Evolutionary conservation across 2,888 invertebrate genomes (phyloP), one percentile per base, ranked within the genome.

Genomic region (Helobdella robusta): DNA sequence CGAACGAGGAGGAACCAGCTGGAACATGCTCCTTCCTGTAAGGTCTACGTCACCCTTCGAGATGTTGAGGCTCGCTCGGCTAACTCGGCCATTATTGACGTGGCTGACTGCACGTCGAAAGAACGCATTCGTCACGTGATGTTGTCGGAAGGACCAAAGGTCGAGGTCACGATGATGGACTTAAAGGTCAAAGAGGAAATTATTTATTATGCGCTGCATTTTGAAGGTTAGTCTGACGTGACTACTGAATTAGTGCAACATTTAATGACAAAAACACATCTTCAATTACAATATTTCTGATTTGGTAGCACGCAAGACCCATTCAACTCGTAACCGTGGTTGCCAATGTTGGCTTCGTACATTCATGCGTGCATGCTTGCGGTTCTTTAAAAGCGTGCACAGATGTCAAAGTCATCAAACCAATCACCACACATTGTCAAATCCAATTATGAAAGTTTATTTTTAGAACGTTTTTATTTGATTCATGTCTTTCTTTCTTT

Each of bases 141-240:
- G 56, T n/a, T 67, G 23, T 65, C 70, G 4, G 68, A 68, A n/a
- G 61, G 61, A 2, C 54, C 64, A 8, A 20, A 20, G 23, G 59
- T 67, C 54, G 61, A 69, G 58, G 59, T 68, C 15, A 46, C 50
- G 20, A 58, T 70, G 35, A 54, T 65, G 25, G 30, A 63, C 2
- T 20, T 54, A 46, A 59, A 35, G 11, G 15, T 50, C 50, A 54
- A 50, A 35, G 59, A 61, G 35, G 35, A 63, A 5, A 63, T 67
- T 5, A 32, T 64, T 23, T 62, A 69, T 35, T 70, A 66, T 48
- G 35, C 68, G 34, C 59, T 70, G 44, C 66, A 65, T 32, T 70
- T 68, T 54, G 63, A 67, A 46, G 70, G 70, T 70, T 30, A 20
- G 68, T 34, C 25, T 23, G 20, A 20, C 18, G 5, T 58, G 44